Conservation (phyloP, 2,888 invertebrate species). For the Diachrysia chrysitis region DNA sequence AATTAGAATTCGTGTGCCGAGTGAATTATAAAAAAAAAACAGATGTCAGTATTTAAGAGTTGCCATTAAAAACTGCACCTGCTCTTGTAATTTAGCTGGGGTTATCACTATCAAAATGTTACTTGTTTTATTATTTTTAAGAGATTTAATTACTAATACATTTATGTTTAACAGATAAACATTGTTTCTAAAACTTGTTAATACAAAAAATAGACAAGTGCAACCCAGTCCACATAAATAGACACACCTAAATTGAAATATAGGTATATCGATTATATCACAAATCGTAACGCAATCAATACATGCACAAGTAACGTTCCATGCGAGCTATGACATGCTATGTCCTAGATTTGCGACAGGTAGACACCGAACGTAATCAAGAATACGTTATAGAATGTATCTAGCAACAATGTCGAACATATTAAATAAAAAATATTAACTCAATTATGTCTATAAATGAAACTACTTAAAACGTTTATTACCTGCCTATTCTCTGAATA, state of each 20-base stretch:
- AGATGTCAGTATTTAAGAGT: conserved; percentile 79
- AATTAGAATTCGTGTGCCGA: conserved; percentile 79
- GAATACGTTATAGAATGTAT: conserved; percentile 68
- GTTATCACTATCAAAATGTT: conserved; percentile 61
- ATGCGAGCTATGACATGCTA: conserved; percentile 83
- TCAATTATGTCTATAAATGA: conserved; percentile 58
- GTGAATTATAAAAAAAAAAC: conserved; percentile 86
- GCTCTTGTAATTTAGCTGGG: conserved; percentile 71
- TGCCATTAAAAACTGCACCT: conserved; percentile 82
- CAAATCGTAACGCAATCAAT: conserved; percentile 81
- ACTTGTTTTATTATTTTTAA: conserved; percentile 47
- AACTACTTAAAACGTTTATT: conserved; percentile 61
- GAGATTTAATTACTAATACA: conserved; percentile 30
- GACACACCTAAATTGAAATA: conserved; percentile 66
- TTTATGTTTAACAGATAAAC: conserved; percentile 16
- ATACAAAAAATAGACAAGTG: conserved; percentile 47
- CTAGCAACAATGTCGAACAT: conserved; percentile 72
- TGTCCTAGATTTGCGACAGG: conserved; percentile 86
- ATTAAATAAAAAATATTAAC: conserved; percentile 62
- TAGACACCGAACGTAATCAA: conserved; percentile 76
- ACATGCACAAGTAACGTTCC: conserved; percentile 77
- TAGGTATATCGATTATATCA: conserved; percentile 81
- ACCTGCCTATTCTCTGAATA: conserved; percentile 68
- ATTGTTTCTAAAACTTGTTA: conserved; percentile 25
- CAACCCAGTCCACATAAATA: conserved; percentile 47